Base-by-base conservation (phyloP, 2,113 vertebrate species). In the Nycticryphes semicollaris region DNA sequence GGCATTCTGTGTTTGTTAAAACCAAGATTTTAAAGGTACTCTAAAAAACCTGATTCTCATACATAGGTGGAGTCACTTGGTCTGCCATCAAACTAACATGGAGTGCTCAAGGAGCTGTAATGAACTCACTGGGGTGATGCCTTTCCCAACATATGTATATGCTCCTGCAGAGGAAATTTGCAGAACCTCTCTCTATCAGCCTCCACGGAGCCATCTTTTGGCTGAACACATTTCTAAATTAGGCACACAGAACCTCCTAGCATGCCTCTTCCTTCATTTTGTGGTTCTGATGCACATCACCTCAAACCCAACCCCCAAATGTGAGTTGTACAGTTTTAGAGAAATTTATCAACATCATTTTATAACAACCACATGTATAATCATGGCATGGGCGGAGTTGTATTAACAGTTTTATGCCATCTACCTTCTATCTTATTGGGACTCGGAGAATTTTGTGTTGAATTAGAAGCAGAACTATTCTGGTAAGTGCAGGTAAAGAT, bases 301-400 rank as follows among this genome's bases (percentile, higher is more conserved):
- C 79, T 90, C 76, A 96, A 97, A 85, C 43, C 79, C 94, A 93
- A 23, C 21, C 33, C 69, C n/a, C 63, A 87, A 83, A 92, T 62
- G 54, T 39, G 87, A 95, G 67, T 75, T 89, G 76, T 91, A 77
- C 33, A 35, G 62, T 85, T 90, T 69, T 77, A 84, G 75, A 83
- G 74, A 83, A 89, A 79, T 94, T 51, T 90, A 77, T 83, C 70
- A 94, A 63, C 63, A 51, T 57, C 22, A 30, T 50, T 90, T 96
- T 95, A 90, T 87, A 62, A 69, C 78, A 92, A 93, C 59, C 83
- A 85, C 83, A 25, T 81, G 54, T 74, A 68, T 33, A 83, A 83
- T 80, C 15, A 21, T 5, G 23, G 81, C 74, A 95, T 27, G 82
- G 68, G 76, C 1, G 0, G 45, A 79, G 73, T 4, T 90, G 48